These are phyloP conservation scores for Motacilla tschutschensis DNA, from an alignment of 2,113 vertebrate genomes.

Conservation along the genomic window DNA sequence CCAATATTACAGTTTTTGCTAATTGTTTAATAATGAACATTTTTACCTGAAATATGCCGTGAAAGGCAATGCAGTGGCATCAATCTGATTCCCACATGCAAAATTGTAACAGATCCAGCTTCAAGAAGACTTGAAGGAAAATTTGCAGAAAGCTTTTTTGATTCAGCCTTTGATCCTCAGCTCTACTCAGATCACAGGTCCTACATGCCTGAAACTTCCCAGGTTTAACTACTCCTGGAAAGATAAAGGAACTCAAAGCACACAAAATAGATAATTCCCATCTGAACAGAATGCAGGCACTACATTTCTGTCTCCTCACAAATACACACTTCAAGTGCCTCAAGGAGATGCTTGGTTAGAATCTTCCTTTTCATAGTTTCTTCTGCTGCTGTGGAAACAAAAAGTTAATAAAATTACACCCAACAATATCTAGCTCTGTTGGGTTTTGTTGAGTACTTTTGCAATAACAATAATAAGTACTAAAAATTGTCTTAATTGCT, in stretches of 20 bases:
- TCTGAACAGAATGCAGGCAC: background rate
- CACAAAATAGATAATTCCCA: background rate
- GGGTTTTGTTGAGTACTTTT: background rate
- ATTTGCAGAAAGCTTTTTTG: slow-evolving; percentile 17
- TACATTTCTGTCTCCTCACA: background rate
- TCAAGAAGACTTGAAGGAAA: background rate
- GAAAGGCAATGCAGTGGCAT: background rate
- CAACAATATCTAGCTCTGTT: background rate
- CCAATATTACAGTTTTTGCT: background rate
- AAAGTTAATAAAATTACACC: background rate
- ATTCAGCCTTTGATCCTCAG: slow-evolving; percentile 41
- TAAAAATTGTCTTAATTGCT: background rate
- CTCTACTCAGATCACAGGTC: slow-evolving; percentile 9
- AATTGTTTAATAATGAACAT: background rate
- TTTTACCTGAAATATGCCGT: background rate
- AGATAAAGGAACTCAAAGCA: background rate
- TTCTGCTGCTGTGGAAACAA: background rate
- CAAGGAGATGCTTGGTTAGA: background rate
- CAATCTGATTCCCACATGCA: background rate
- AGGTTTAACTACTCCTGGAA: background rate
- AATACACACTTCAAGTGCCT: background rate
- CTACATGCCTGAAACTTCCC: background rate
- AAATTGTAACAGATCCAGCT: background rate
- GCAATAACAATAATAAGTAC: background rate
- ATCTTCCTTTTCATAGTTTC: background rate